These are phyloP conservation scores for Podargus strigoides DNA, from an alignment of 2,797 vertebrate genomes.

Conservation along the genomic window DNA sequence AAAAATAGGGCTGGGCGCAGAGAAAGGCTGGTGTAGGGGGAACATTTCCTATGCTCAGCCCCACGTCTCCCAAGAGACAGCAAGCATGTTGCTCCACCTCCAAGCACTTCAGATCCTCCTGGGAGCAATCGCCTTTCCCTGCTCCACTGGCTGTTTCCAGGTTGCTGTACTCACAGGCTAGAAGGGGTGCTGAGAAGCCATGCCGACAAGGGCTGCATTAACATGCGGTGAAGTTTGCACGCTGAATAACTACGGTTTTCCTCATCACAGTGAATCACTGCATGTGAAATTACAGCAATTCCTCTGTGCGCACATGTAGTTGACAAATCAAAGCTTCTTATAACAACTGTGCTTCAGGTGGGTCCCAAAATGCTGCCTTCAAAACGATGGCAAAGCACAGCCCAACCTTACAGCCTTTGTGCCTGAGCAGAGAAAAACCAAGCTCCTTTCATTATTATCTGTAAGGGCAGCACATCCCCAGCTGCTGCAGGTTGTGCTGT, in stretches of 20 bases:
- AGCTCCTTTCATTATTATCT: not conserved
- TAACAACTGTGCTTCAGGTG: not conserved
- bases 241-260: not conserved
- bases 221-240: not conserved
- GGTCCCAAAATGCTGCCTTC: not conserved
- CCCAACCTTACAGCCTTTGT: not conserved
- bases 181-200: not conserved
- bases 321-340: not conserved
- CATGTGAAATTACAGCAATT: not conserved
- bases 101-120: not conserved
- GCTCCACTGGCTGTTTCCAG: not conserved
- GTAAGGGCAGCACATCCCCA: not conserved
- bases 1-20: not conserved
- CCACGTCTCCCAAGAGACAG: not conserved
- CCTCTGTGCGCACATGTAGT: not conserved
- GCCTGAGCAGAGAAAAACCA: not conserved
- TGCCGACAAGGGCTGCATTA: accelerated
- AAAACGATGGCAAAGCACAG: accelerated
- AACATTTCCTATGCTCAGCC: not conserved
- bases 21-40: not conserved
- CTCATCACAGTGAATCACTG: not conserved
- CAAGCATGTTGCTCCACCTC: not conserved
- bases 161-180: accelerated
- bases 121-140: not conserved
- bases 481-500: not conserved